These are phyloP conservation scores for Eriosoma lanigerum DNA, from an alignment of 1,140 invertebrate genomes.

Conservation along the genomic window DNA sequence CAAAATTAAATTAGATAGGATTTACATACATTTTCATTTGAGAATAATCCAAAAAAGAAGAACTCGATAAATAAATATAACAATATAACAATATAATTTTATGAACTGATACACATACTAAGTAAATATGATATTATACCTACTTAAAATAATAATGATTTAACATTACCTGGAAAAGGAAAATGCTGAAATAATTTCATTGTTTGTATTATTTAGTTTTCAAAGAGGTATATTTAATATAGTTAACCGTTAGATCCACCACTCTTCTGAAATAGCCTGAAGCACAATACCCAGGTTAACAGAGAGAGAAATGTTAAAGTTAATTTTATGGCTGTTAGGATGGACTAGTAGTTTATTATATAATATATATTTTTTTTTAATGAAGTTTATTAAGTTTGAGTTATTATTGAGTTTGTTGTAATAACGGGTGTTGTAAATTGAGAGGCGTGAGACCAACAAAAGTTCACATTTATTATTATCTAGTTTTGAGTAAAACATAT, in stretches of 20 bases:
- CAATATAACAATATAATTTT: no score
- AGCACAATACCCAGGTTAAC: background rate
- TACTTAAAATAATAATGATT: background rate
- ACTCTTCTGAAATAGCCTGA: background rate
- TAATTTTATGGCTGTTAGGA: no score
- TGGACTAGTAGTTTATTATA: background rate
- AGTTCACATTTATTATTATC: no score
- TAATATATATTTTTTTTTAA: background rate
- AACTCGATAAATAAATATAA: no score
- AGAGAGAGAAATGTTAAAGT: background rate
- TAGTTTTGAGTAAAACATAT: no score
- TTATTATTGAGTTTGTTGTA: background rate
- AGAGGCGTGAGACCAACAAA: background rate
- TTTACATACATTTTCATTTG: no score
- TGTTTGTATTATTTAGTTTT: constrained; percentile 15
- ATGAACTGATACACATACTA: no score
- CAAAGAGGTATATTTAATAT: background rate
- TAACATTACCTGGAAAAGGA: background rate
- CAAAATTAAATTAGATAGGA: no score
- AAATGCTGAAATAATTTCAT: background rate
- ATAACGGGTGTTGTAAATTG: background rate
- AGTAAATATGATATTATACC: background rate
- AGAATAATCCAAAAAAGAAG: no score
- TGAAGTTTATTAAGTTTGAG: background rate
- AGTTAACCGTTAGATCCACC: no score